Conservation (phyloP, 2,888 invertebrate species). For the Cantharis rufa region DNA sequence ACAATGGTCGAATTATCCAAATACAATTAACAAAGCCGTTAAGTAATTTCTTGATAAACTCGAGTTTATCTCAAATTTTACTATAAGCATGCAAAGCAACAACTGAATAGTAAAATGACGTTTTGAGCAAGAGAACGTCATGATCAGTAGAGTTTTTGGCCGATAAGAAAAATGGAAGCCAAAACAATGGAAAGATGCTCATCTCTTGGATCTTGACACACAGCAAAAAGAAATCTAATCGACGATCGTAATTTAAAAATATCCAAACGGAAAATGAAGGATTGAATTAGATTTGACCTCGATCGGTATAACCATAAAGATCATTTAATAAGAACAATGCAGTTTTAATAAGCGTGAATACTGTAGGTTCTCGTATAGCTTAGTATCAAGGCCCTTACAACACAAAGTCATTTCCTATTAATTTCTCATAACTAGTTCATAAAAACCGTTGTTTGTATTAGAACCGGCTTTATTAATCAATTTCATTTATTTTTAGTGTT, state of each 20-base stretch:
- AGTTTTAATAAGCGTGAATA: slow-evolving; percentile 30
- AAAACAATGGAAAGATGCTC: background rate
- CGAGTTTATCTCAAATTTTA: slow-evolving; percentile 3
- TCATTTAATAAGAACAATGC: slow-evolving; percentile 30
- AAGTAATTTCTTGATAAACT: slow-evolving; percentile 5
- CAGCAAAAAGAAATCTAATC: background rate
- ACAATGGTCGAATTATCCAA: slow-evolving; percentile 2
- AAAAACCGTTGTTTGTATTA: slow-evolving; percentile 3
- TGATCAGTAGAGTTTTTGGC: background rate
- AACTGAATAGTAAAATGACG: background rate
- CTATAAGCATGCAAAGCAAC: background rate
- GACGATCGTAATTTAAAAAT: background rate
- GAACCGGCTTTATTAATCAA: background rate
- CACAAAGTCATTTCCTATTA: slow-evolving; percentile 13
- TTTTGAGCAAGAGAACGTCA: background rate
- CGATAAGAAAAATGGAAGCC: background rate
- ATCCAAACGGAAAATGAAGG: background rate
- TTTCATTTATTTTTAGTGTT: background rate
- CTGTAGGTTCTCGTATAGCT: slow-evolving; percentile 4
- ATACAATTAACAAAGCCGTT: slow-evolving; percentile 9
- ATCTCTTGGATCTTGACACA: no score
- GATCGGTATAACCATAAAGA: slow-evolving; percentile 23
- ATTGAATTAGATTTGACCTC: slow-evolving; percentile 23
- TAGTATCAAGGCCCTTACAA: slow-evolving; percentile 15
- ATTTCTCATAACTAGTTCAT: slow-evolving; percentile 1